phyloP scores from a whole-genome alignment of 2,888 invertebrate species.

The Leptogaster cylindrica region DNA sequence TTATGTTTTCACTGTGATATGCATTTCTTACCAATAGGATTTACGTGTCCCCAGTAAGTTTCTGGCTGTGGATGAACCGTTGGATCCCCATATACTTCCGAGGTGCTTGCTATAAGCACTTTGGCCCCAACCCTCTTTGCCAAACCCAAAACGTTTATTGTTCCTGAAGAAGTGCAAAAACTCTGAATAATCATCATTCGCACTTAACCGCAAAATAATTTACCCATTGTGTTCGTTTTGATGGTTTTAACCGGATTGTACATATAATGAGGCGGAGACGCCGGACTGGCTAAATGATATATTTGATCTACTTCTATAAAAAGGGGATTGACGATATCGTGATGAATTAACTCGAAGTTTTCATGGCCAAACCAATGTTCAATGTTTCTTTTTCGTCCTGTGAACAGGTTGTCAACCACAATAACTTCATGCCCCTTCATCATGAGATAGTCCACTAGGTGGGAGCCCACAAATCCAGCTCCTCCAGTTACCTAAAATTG shows the following conservation, averaged over 20 bases:
- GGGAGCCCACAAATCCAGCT: conserved; percentile 99
- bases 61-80: conserved; percentile 98
- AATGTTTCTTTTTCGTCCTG: conserved; percentile 94
- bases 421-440: conserved; percentile 94
- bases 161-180: no score
- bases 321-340: conserved; percentile 97
- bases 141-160: conserved; percentile 90
- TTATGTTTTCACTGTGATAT: neutral
- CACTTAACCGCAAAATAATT: neutral
- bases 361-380: conserved; percentile 99
- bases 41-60: conserved; percentile 99
- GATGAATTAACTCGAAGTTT: conserved; percentile 98
- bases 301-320: conserved; percentile 98
- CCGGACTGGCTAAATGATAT: conserved; percentile 98
- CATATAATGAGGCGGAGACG: conserved; percentile 99
- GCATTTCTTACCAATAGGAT: conserved; percentile 80
- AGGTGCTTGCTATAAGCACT: conserved; percentile 95
- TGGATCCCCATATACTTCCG: conserved; percentile 99
- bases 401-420: conserved; percentile 98
- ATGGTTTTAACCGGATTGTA: conserved; percentile 99
- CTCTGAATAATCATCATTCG: no score
- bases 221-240: conserved; percentile 94
- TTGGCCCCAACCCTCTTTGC: conserved; percentile 92
- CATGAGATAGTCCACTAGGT: conserved; percentile 95
- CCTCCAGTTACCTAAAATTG: conserved; percentile 82